Conservation (phyloP, 35 echinoderm and acorn worm species). For the Amphiura filiformis region DNA sequence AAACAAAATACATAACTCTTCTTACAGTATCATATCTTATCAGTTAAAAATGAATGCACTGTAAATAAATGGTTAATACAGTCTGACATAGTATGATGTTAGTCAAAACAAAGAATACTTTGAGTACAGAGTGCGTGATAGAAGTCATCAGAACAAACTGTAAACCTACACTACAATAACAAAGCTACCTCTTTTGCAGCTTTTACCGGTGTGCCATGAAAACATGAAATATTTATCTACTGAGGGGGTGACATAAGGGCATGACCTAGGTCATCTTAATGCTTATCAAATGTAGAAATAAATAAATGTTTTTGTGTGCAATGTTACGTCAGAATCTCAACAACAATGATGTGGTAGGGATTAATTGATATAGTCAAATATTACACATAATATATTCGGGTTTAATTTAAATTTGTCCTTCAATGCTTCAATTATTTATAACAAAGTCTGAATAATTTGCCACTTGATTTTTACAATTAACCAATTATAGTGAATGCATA, state of each 20-base stretch:
- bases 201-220: background rate
- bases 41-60: no score
- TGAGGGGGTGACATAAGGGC: background rate
- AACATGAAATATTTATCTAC: background rate
- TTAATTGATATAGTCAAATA: no score
- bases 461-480: no score
- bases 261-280: background rate
- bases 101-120: background rate
- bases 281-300: background rate
- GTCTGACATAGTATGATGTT: background rate
- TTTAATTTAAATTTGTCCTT: no score
- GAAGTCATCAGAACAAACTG: background rate
- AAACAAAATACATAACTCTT: no score
- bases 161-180: background rate
- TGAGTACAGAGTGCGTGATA: background rate
- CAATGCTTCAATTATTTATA: no score
- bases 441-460: no score
- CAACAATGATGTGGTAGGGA: no score
- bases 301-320: background rate
- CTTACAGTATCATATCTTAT: no score
- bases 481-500: no score
- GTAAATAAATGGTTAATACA: constrained; percentile 12
- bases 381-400: no score
- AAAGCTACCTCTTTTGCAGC: background rate
- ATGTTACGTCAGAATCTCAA: background rate